These are phyloP conservation scores for Pocillopora damicornis DNA, from an alignment of 64 coral and sea anemone species.

Conservation along the genomic window DNA sequence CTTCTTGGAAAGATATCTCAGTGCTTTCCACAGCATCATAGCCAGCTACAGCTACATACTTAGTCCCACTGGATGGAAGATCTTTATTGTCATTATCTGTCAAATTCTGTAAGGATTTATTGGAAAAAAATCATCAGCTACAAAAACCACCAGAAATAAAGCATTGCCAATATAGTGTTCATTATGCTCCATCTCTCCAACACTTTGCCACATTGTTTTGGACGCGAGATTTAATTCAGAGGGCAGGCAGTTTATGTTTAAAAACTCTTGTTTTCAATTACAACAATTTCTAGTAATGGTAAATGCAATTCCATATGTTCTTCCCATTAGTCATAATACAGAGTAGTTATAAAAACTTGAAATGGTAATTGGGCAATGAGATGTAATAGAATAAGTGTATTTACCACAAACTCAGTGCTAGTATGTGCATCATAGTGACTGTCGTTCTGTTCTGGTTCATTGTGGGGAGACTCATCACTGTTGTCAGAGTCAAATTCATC, in stretches of 20 bases:
- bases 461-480: background rate
- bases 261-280: too few relatives aligned
- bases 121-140: background rate
- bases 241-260: too few relatives aligned
- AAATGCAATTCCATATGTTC: too few relatives aligned
- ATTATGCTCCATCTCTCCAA: too few relatives aligned
- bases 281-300: too few relatives aligned
- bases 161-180: too few relatives aligned
- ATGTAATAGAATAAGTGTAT: background rate
- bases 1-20: constrained; percentile 68
- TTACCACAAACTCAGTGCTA: background rate
- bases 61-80: background rate
- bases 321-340: too few relatives aligned
- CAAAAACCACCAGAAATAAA: too few relatives aligned
- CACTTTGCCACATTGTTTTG: too few relatives aligned
- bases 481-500: constrained; percentile 44
- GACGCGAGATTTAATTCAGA: too few relatives aligned
- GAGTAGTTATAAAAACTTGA: too few relatives aligned
- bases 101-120: constrained; percentile 7
- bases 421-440: background rate
- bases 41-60: constrained; percentile 65
- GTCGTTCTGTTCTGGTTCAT: constrained; percentile 2
- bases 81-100: background rate
- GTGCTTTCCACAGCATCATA: constrained; percentile 59
- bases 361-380: too few relatives aligned